Percentiles rank a stretch among this genome's conserved stretches.
Evolutionary conservation across 2,113 vertebrate genomes (phyloP).

Genomic region (Gambusia affinis): DNA sequence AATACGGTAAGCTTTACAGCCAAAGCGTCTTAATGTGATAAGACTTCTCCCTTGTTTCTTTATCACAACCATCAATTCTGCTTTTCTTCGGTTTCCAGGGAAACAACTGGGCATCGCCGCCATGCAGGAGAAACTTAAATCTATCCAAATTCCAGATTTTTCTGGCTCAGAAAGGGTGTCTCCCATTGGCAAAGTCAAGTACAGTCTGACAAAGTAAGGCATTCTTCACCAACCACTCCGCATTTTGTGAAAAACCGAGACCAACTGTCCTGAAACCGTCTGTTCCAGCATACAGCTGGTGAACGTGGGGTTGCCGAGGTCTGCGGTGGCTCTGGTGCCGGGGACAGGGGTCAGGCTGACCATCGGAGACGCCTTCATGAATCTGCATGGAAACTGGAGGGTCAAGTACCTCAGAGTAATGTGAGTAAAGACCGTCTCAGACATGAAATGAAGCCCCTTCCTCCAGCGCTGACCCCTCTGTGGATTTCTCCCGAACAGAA

Average conservation of each 20-base stretch:
- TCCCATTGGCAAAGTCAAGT: constrained; percentile 75
- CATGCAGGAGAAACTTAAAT: constrained; percentile 70
- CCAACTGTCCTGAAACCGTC: background rate
- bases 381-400: constrained; percentile 77
- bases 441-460: background rate
- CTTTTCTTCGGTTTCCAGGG: constrained; percentile 41
- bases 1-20: constrained; percentile 70
- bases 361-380: constrained; percentile 70
- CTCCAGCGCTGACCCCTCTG: background rate
- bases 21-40: background rate
- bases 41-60: background rate
- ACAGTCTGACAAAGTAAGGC: constrained; percentile 77
- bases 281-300: constrained; percentile 68
- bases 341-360: constrained; percentile 69
- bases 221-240: accelerated
- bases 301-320: constrained; percentile 70
- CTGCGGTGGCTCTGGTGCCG: constrained; percentile 64
- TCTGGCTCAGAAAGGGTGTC: constrained; percentile 64
- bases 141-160: constrained; percentile 73
- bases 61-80: background rate
- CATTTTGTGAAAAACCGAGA: background rate
- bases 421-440: constrained; percentile 51
- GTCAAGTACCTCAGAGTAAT: constrained; percentile 73
- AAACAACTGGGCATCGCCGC: constrained; percentile 68
- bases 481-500: constrained; percentile 51